Evolutionary conservation across 2,113 vertebrate species (phyloP).

Genomic region (Dendrocopos noguchii): DNA sequence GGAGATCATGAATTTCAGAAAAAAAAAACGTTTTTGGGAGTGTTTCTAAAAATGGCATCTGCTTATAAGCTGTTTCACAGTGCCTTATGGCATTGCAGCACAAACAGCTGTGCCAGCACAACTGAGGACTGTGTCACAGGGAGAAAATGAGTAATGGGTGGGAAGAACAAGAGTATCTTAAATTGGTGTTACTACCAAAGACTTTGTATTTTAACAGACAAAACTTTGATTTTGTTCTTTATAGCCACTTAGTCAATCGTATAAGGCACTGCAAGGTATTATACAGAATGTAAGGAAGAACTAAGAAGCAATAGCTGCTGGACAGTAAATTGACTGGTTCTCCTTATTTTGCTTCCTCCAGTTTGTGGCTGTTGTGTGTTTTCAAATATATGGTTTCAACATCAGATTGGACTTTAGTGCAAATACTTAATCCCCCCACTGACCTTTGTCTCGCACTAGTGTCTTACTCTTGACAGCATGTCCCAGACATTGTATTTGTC

Average conservation of each 20-base stretch:
- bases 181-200: not conserved
- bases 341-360: not conserved
- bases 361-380: not conserved
- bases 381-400: constrained; percentile 26
- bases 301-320: not conserved
- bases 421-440: not conserved
- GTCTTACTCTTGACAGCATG: constrained; percentile 36
- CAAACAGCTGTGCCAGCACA: not conserved
- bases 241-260: not conserved
- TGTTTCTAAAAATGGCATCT: not conserved
- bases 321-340: not conserved
- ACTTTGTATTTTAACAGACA: not conserved
- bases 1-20: not conserved
- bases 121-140: not conserved
- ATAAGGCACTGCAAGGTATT: not conserved
- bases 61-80: not conserved
- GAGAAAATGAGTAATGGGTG: not conserved
- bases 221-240: not conserved
- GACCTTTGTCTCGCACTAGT: constrained; percentile 23
- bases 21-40: not conserved
- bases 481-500: constrained; percentile 45
- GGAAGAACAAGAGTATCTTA: not conserved
- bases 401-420: constrained; percentile 17
- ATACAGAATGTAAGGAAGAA: not conserved
- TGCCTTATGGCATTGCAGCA: not conserved